Base-by-base conservation (phyloP, 1,140 invertebrate genomes). In the Elysia chlorotica region DNA sequence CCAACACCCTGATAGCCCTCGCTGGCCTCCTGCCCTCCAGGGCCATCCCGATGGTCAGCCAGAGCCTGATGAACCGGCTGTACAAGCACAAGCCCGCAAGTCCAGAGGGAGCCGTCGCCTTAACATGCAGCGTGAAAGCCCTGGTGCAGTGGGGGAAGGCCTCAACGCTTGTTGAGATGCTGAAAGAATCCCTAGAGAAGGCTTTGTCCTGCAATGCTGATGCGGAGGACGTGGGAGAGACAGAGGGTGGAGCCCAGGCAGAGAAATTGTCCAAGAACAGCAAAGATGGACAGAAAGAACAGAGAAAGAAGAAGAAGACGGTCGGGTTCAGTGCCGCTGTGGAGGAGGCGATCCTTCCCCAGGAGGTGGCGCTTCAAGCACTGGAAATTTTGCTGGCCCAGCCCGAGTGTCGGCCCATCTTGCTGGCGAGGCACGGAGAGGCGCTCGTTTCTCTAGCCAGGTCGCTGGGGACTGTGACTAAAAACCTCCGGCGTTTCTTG, bases 1-100 rank as follows among this genome's bases (percentile, higher is more conserved):
- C 71, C 17, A 54, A 72, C 25, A 74, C 78, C 10, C 53, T 81
- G 37, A 63, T 81, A n/a, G 63, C 78, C n/a, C 59, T 84, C 33
- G 76, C 81, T 17, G 75, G 78, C 3, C 73, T 74, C 23, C 74
- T 83, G 17, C 80, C 80, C 19, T 57, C 75, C 2, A 77, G 73
- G 41, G 72, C 75, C 30, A 65, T 82, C 28, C 80, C 79, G 30
- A 66, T 71, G 30, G 66, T 81, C 63, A 79, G 78, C 30, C 69
- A 71, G 69, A 71, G 63, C 28, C 37, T 71, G 30, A 31, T 71
- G 14, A 71, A 63, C 17, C 61, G 59, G 25, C 38, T 71, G 10
- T 38, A 48, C 31, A 17, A 35, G 36, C 19, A n/a, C 0, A 48
- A 36, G 1, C n/a, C 25, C 23, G 41, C 10, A 48, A 14, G 10